Evolutionary conservation across 2,797 vertebrate species (phyloP), one percentile per base, ranked within the genome.

Genomic region (Bradypus variegatus): DNA sequence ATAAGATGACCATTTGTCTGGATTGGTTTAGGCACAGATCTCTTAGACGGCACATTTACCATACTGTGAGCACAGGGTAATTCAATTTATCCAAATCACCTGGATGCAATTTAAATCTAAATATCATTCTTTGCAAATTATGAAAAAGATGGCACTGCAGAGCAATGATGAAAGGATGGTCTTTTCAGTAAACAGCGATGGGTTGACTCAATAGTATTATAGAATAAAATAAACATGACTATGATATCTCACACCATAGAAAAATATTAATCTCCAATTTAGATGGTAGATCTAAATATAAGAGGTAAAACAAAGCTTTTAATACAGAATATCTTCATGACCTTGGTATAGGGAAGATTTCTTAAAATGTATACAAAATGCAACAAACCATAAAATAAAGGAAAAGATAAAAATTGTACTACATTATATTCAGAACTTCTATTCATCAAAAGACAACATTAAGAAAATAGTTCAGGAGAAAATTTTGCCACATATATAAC

Each of bases 281-380:
- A 76, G 58, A 81, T 86, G 76, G 76, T 6, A 86, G 55, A 69
- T 62, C 50, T 83, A 88, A 77, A 88, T 78, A 14, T 62, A 86
- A 75, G 16, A 50, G 5, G 41, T 69, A 67, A 87, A 87, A 67
- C 21, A 93, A 91, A 76, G 31, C 87, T 91, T 85, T 91, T 70
- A 64, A 65, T 65, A 80, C 16, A 72, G 19, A 67, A 11, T 69
- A 67, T 72, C 41, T 72, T 87, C 33, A 77, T 8, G 18, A 65
- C 31, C 38, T 89, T 38, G 33, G 15, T 36, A 55, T 23, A 86
- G 55, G 73, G 73, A 80, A 70, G 14, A 48, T 27, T 88, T 88
- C 36, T 89, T 85, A 45, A 92, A 83, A 33, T 69, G 12, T 29
- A 92, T 64, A 80, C 3, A 62, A 70, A 83, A 55, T 41, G 36